Base-by-base conservation (phyloP, 2,113 vertebrate species). In the Platysternon megacephalum region DNA sequence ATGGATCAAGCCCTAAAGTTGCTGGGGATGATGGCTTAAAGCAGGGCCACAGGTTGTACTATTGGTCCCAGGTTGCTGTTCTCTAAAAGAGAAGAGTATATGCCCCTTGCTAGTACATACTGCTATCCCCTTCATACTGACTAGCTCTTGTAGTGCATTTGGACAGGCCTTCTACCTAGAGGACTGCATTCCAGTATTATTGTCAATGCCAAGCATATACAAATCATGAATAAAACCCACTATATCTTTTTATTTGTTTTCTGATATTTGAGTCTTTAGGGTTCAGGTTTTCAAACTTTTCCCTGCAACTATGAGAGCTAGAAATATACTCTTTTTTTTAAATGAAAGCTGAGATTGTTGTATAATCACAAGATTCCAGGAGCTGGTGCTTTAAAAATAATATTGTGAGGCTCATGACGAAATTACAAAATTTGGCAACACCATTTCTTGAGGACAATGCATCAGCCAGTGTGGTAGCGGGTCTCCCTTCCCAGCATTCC, bases 181-280 rank as follows among this genome's bases (percentile, higher is more conserved):
- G 42, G 24, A 78, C 7, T 46, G 19, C 19, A 39, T 39, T 72
- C 65, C 17, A 39, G 16, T 39, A 39, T 72, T 72, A 72, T 68
- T 21, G 17, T 10, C 19, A 11, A 39, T 72, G 17, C 19, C n/a
- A 72, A 72, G 19, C 19, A 39, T 39, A 39, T 13, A 28, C 22
- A 78, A 28, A 46, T 78, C 11, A 26, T 78, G 42, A 78, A 46
- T 78, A 44, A 46, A 24, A 16, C 24, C 24, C 74, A 11, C 42
- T 12, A 29, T 7, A 46, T 46, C 0, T 8, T 51, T 2, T 9
- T 0, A 46, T 92, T 68, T 89, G 3, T 0, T 28, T 94, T 84
- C 22, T 79, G 28, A 1, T 79, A 4, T 53, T 82, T 24, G 81
- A 22, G 16, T 21, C 0, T 89, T 93, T 61, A 44, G 0, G 28